Evolutionary conservation across 2,113 vertebrate species (phyloP), one percentile per base, ranked within the genome.

Genomic region (Malurus alboscapulatus): DNA sequence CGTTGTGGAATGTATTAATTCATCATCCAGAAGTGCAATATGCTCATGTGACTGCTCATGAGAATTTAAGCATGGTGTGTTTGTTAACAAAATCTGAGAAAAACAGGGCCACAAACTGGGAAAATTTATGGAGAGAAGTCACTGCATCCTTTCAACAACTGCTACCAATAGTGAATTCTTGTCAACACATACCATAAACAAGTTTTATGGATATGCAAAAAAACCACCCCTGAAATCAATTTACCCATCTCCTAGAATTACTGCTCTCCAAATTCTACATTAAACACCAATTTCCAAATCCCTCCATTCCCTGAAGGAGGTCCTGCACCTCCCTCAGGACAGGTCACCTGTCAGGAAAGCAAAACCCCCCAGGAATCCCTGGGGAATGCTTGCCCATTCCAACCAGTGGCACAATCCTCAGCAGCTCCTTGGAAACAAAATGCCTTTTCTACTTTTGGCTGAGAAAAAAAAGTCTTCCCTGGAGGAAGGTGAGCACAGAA

Each of bases 381-480:
- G 6, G 27, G 13, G 69, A 87, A 86, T 17, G 55, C 65, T 14
- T 4, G 2, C 38, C 84, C 77, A 59, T 47, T 87, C 36, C 77
- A 8, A 6, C 5, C 68, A 14, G 17, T 1, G 30, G 19, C 75
- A 85, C 72, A n/a, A 61, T n/a, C 88, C 62, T 57, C 6, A 80
- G 88, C 78, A 79, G 79, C 62, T 72, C 63, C 55, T 63, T 25
- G 50, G 65, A 57, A 84, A 84, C 59, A 71, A 93, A 91, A 79
- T 21, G 20, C 42, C 38, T 66, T 34, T 62, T 38, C 55, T 73
- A 6, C 47, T 42, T 80, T 12, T 74, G 29, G 29, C 51, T 80
- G 26, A 34, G 8, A 3, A 29, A 57, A 36, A 36, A 57, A n/a
- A 50, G 18, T 24, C 24, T 63, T 36, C 38, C 22, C 55, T 36